A percentile compares a stretch with the other conserved stretches of the same genome.
Evolutionary conservation across 2,113 vertebrate species (phyloP).

Genomic region (Lasiurus borealis): DNA sequence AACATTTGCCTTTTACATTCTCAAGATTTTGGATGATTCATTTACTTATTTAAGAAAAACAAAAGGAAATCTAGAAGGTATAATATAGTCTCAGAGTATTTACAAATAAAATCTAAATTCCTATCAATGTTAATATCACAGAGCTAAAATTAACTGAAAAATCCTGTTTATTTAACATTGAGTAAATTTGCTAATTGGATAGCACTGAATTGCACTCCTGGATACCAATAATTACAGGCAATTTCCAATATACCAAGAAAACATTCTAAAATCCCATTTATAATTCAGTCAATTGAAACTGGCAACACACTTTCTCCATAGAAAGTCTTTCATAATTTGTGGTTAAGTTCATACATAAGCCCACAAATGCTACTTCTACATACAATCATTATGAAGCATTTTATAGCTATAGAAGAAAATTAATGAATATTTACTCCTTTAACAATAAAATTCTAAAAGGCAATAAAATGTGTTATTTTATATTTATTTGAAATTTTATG

Average conservation of each 20-base stretch:
- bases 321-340: conserved; percentile 4
- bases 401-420: background rate
- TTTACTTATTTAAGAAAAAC: conserved; percentile 54
- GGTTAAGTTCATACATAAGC: background rate
- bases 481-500: background rate
- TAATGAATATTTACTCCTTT: background rate
- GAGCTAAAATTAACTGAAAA: conserved; percentile 45
- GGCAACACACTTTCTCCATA: background rate
- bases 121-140: background rate
- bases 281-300: background rate
- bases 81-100: background rate
- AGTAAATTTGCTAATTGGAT: background rate
- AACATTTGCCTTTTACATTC: conserved; percentile 31
- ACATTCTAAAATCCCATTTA: conserved; percentile 18
- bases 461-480: background rate
- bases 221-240: background rate
- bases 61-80: conserved; percentile 51
- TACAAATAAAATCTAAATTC: conserved; percentile 51
- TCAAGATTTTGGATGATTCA: background rate
- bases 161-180: background rate
- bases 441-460: background rate
- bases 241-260: background rate
- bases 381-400: background rate
- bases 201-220: background rate
- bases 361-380: background rate